A percentile compares a stretch with the other conserved stretches of the same genome.
Conservation (phyloP, 2,888 invertebrate species). For the Platycheirus rosarum region DNA sequence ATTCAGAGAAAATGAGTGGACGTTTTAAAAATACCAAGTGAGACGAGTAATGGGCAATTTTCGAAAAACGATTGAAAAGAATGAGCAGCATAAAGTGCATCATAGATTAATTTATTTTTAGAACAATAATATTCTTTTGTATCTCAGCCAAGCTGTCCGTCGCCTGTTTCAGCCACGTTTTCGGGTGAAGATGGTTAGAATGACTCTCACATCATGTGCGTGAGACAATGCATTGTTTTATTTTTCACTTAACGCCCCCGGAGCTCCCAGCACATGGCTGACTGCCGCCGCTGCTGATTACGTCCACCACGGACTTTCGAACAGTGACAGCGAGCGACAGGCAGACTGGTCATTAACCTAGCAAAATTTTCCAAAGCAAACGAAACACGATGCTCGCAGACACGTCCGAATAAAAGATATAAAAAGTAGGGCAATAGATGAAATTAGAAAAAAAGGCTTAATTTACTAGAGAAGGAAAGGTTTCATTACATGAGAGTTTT, state of each 20-base stretch:
- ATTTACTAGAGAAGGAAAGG: slow-evolving; percentile 26
- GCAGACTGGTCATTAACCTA: slow-evolving; percentile 66
- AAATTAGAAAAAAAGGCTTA: slow-evolving; percentile 4
- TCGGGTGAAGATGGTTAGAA: slow-evolving; percentile 19
- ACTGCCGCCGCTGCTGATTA: neutral
- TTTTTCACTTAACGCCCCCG: slow-evolving; percentile 32
- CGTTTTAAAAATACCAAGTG: neutral
- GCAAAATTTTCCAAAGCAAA: slow-evolving; percentile 42
- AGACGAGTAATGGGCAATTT: neutral
- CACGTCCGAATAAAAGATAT: neutral
- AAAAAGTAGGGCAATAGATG: slow-evolving; percentile 6
- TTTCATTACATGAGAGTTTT: slow-evolving; percentile 66
- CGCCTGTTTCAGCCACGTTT: slow-evolving; percentile 57
- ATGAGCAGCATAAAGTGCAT: slow-evolving; percentile 28
- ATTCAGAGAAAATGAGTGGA: neutral
- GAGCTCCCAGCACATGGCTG: slow-evolving; percentile 63
- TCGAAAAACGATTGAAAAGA: neutral
- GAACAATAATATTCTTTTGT: slow-evolving; percentile 17
- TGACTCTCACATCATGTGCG: too few species aligned
- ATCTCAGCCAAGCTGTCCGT: slow-evolving; percentile 16
- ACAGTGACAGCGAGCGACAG: neutral
- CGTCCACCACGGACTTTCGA: too few species aligned
- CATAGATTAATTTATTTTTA: slow-evolving; percentile 49
- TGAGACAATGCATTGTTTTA: slow-evolving; percentile 5
- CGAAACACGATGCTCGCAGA: neutral